Conservation (phyloP, 2,113 vertebrate genomes). For the Corythoichthys haematopterus region DNA sequence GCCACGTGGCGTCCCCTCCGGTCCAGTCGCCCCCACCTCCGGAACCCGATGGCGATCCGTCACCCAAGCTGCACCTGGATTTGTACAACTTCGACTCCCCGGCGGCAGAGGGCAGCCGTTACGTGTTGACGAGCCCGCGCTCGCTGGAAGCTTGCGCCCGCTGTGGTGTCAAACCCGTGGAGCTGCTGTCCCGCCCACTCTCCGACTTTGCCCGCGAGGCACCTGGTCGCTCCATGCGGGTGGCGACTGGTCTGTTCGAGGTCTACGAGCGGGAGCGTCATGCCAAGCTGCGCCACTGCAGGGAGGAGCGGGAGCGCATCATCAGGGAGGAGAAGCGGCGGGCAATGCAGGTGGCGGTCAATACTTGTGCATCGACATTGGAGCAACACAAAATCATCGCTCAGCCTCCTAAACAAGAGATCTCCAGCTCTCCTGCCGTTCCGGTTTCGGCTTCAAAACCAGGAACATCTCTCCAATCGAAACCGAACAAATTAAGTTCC, state of each 20-base stretch:
- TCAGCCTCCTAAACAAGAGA: constrained; percentile 37
- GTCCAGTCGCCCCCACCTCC: constrained; percentile 14
- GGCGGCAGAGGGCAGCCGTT: constrained; percentile 90
- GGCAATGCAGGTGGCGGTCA: constrained; percentile 74
- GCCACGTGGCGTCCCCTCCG: constrained; percentile 21
- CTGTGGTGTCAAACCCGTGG: constrained; percentile 89
- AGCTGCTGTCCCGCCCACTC: constrained; percentile 83
- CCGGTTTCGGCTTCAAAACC: constrained; percentile 38
- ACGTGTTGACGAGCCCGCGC: constrained; percentile 92
- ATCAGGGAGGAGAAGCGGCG: constrained; percentile 88
- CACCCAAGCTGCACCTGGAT: constrained; percentile 86
- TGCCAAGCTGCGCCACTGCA: constrained; percentile 86
- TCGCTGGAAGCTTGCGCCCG: constrained; percentile 95
- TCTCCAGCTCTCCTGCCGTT: constrained; percentile 50
- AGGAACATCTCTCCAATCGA: constrained; percentile 29
- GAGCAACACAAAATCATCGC: constrained; percentile 41
- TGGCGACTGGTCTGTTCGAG: constrained; percentile 87
- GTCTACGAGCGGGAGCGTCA: constrained; percentile 85
- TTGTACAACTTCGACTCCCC: constrained; percentile 92
- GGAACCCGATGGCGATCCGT: constrained; percentile 44
- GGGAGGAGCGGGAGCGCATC: constrained; percentile 87
- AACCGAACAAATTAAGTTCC: constrained; percentile 44
- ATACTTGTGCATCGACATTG: constrained; percentile 61
- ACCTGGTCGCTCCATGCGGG: constrained; percentile 87
- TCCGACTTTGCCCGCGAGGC: constrained; percentile 87